Evolutionary conservation across 2,888 invertebrate genomes (phyloP), one percentile per base, ranked within the genome.

Genomic region (Balanococcus diminutus): DNA sequence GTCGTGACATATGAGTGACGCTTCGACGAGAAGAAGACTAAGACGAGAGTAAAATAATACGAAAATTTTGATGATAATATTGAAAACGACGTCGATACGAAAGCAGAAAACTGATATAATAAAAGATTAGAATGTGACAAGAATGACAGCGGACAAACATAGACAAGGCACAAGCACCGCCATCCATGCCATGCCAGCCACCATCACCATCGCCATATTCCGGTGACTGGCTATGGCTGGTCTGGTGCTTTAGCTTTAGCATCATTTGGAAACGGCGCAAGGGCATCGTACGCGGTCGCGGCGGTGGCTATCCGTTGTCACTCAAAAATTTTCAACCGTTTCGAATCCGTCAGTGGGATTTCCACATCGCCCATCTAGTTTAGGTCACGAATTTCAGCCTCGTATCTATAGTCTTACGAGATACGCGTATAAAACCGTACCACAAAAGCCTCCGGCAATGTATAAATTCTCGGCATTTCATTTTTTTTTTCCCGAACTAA

Each of bases 41-140:
- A 84, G 67, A 84, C 32, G 84, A 67, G 85, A 67, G 85, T 79
- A 42, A 85, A 85, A 75, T 85, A 85, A 85, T 85, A 85, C 85
- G 75, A 46, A 79, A 85, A 85, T 85, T 85, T 85, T 79, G 85
- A 84, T 84, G 84, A 85, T 85, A 85, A 85, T 85, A 85, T 85
- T 85, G 85, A 79, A 85, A 85, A 85, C 72, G 85, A 85, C 85
- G 85, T 85, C 85, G 85, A 85, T 85, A 85, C 85, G 85, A 85
- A 85, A 85, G 85, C 85, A 85, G 79, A 79, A 79, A 85, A 85
- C 79, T 79, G 75, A 85, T 85, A 51, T 85, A 85, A 75, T 85
- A 85, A 85, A 85, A 85, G 85, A 85, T 85, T 85, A 75, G 85
- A 85, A 85, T 85, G 85, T 85, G 85, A 85, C 85, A 85, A 85